Percentiles rank a stretch among this genome's conserved stretches.
phyloP scores from a whole-genome alignment of 2,797 vertebrate genomes.

The Cuculus canorus region DNA sequence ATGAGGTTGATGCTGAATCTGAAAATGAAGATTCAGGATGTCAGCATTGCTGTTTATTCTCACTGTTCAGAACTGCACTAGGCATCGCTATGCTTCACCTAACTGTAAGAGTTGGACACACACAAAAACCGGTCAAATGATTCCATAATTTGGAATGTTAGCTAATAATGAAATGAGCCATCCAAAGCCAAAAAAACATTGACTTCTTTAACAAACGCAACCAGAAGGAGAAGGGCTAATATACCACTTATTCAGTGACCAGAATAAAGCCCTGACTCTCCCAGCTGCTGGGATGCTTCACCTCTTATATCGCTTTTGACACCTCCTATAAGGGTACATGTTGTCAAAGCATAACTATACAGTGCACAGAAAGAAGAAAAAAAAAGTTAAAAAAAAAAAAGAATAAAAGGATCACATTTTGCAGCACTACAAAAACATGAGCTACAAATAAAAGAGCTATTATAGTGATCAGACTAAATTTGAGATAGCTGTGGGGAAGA shows the following conservation, averaged over 20 bases:
- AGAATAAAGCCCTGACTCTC: background rate
- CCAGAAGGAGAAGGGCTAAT: background rate
- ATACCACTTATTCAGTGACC: background rate
- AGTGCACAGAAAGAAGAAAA: background rate
- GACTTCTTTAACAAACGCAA: background rate
- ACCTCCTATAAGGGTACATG: background rate
- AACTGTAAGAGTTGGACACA: fast-evolving
- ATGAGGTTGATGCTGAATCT: background rate
- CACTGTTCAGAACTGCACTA: background rate
- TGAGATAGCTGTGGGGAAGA: background rate
- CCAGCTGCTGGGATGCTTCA: background rate
- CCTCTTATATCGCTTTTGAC: background rate
- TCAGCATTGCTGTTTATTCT: background rate
- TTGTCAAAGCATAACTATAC: background rate
- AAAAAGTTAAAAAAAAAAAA: background rate
- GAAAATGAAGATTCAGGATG: background rate
- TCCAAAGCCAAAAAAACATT: background rate
- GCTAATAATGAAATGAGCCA: background rate
- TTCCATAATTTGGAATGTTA: background rate
- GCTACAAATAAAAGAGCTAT: background rate
- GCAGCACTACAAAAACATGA: background rate
- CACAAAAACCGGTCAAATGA: background rate
- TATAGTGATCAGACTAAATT: background rate
- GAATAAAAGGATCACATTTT: background rate
- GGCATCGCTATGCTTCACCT: background rate